Percentiles rank a stretch among this genome's conserved stretches.
phyloP scores from a whole-genome alignment of 2,888 invertebrate genomes.

The Crioceris asparagi region DNA sequence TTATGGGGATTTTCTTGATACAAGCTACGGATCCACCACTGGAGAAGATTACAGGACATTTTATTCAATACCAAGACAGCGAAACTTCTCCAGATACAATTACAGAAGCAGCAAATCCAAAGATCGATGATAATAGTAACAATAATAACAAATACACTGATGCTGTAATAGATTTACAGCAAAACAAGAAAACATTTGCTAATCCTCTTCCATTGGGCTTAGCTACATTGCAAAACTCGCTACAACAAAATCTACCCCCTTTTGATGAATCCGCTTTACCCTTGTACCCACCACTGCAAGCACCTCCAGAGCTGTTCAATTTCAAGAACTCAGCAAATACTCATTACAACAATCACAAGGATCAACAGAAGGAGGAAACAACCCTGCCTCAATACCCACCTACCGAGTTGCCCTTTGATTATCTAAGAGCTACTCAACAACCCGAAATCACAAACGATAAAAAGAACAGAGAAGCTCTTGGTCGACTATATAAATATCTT shows the following conservation, averaged over 20 bases:
- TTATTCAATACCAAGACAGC: constrained; percentile 22
- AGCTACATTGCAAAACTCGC: not conserved
- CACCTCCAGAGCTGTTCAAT: too few relatives aligned
- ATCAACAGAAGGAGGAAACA: not conserved
- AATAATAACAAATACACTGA: not conserved
- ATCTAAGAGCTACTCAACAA: not conserved
- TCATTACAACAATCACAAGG: not conserved
- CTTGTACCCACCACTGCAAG: not conserved
- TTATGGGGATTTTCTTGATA: constrained; percentile 36
- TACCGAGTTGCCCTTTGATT: not conserved
- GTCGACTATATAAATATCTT: constrained; percentile 25
- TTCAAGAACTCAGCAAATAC: too few relatives aligned
- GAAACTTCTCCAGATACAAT: too few relatives aligned
- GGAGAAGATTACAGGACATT: constrained; percentile 23
- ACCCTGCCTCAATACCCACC: not conserved
- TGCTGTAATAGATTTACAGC: constrained; percentile 1
- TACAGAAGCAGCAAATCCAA: constrained; percentile 9
- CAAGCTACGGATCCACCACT: constrained; percentile 37
- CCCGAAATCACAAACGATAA: not conserved
- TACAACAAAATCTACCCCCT: not conserved
- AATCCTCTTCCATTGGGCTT: not conserved
- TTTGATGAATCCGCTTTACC: not conserved
- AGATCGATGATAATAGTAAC: constrained; percentile 1
- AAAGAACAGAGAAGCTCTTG: constrained; percentile 1
- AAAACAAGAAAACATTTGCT: not conserved